Conservation (phyloP, 2,113 vertebrate genomes). For the Penelope pileata region DNA sequence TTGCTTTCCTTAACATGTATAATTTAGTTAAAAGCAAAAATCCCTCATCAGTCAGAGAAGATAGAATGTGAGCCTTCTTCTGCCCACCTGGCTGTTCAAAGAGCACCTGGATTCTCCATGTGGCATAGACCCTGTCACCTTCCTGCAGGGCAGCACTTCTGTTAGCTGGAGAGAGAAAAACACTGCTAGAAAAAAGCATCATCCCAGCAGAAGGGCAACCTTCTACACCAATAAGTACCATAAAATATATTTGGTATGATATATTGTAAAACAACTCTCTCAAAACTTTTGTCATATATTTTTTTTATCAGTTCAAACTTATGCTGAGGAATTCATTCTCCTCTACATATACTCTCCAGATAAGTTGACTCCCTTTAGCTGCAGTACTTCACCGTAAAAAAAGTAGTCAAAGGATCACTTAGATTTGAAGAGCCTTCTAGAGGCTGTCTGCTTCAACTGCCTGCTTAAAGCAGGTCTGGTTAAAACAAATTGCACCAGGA, state of each 20-base stretch:
- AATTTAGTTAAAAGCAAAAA: neutral
- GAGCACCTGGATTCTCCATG: neutral
- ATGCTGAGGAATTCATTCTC: neutral
- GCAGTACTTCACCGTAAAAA: conserved; percentile 1
- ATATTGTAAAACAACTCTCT: neutral
- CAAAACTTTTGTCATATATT: neutral
- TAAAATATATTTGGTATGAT: neutral
- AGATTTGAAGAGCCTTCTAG: neutral
- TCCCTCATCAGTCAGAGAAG: neutral
- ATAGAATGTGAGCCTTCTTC: neutral
- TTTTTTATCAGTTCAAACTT: neutral
- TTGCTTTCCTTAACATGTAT: neutral
- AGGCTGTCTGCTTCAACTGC: neutral
- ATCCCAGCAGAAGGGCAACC: neutral
- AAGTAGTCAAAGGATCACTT: neutral
- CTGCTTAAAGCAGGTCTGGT: neutral
- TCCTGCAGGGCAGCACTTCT: neutral
- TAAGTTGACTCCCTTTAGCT: neutral
- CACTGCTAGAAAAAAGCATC: neutral
- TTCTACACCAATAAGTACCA: neutral
- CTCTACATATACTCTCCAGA: neutral
- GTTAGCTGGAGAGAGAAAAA: neutral
- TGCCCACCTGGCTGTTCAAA: neutral
- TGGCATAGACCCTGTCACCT: neutral
- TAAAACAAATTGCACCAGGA: neutral